Evolutionary conservation across 1,140 invertebrate species (phyloP), one percentile per base, ranked within the genome.

Genomic region (Carcinoscorpius rotundicauda): DNA sequence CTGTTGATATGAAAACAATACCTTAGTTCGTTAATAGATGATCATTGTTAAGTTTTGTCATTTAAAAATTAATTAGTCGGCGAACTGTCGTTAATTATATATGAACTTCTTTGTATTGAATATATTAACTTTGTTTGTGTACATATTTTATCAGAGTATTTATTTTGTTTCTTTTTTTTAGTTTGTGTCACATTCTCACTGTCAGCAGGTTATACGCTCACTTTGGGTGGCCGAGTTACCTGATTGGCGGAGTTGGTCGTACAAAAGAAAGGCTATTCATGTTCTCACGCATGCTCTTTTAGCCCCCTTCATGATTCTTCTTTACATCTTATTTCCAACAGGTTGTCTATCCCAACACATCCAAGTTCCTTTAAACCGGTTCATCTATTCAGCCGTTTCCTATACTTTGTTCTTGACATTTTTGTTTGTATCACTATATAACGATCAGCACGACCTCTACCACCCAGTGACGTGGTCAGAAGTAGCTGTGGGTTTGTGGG

Each of bases 161-260:
- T 29, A 29, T 29, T 29, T 29, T 29, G 29, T 29, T 29, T 29
- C 29, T 29, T 29, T 29, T 29, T 29, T 29, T 4, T n/a, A 78
- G 76, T 78, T 78, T 71, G 76, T 78, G 8, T 75, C 77, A 5
- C 76, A 77, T 68, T 70, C 77, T 5, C 77, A 73, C 55, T 78
- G 77, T 64, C 77, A 78, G 64, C 76, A 78, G 64, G 77, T 76
- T 56, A 64, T 78, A 49, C 74, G 75, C 58, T 74, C 76, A 52
- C 73, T 77, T 58, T 78, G 77, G 77, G 63, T 70, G 1, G 66
- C 65, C 60, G 68, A 61, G 49, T 51, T 70, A n/a, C 62, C 66
- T 5, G 61, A 61, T 48, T 70, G 69, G 69, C 66, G 64, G 11
- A 58, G 61, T 51, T 68, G 67, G 67, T 62, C 66, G 6, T 62